phyloP scores from a whole-genome alignment of 2,888 invertebrate genomes.

The Blomia tropicalis region DNA sequence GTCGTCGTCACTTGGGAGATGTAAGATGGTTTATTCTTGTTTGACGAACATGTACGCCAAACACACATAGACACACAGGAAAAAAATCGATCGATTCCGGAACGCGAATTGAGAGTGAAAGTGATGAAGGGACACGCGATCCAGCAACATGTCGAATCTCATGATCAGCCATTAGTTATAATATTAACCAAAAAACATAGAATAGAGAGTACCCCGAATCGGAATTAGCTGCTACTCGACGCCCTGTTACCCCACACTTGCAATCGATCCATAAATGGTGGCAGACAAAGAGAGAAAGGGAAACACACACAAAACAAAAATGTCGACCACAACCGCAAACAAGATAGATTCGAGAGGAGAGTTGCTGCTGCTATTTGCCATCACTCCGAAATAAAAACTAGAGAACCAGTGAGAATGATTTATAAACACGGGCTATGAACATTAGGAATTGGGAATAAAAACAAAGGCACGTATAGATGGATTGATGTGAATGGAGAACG shows the following conservation, averaged over 20 bases:
- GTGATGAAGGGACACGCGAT: conserved; percentile 3
- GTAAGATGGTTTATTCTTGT: not conserved
- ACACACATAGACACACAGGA: not conserved
- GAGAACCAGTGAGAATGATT: not conserved
- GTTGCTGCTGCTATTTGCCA: too few species aligned
- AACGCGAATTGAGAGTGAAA: not conserved
- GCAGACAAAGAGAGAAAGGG: not conserved
- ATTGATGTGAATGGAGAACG: not conserved
- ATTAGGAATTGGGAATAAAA: too few species aligned
- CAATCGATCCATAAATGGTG: not conserved
- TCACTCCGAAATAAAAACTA: too few species aligned
- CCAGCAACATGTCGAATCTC: conserved; percentile 15
- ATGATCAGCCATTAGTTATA: conserved; percentile 11
- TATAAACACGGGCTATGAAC: not conserved
- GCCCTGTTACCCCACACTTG: not conserved
- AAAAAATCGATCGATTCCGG: not conserved
- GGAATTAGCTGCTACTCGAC: conserved; percentile 14
- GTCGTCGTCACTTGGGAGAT: too few species aligned
- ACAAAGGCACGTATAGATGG: not conserved
- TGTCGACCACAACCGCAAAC: not conserved
- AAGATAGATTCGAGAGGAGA: not conserved
- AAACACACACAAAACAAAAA: not conserved
- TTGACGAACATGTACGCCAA: not conserved
- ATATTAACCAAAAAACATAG: too few species aligned
- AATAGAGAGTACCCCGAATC: not conserved